A percentile compares a stretch with the other conserved stretches of the same genome.
phyloP scores from a whole-genome alignment of 2,888 invertebrate genomes.

The Anthrax anthrax region DNA sequence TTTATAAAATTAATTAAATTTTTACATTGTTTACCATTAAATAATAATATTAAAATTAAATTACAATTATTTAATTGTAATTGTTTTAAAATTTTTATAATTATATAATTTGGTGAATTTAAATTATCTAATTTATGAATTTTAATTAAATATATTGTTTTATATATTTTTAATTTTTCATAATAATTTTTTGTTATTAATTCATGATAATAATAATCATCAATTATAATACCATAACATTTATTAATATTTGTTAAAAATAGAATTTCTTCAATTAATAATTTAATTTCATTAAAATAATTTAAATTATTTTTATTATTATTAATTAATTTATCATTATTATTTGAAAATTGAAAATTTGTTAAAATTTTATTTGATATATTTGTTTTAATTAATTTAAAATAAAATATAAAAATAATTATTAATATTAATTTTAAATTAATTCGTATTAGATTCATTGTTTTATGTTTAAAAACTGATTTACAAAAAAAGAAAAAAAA shows the following conservation, averaged over 20 bases:
- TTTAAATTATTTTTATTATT: no score
- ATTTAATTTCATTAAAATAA: slow-evolving; percentile 16
- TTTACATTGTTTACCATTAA: slow-evolving; percentile 54
- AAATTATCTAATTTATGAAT: slow-evolving; percentile 51
- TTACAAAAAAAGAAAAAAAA: no score
- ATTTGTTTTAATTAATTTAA: no score
- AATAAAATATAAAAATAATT: no score
- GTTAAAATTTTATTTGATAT: no score
- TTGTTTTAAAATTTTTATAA: slow-evolving; percentile 39
- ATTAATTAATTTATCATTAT: no score
- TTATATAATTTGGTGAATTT: slow-evolving; percentile 42
- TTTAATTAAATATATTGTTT: slow-evolving; percentile 36
- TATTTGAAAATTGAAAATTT: no score
- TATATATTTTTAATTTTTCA: slow-evolving; percentile 10
- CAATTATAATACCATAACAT: slow-evolving; percentile 29
- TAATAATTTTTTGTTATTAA: slow-evolving; percentile 21
- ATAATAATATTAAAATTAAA: slow-evolving; percentile 51
- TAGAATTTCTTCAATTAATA: slow-evolving; percentile 17
- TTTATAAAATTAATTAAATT: slow-evolving; percentile 57
- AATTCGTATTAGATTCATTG: no score
- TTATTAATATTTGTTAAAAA: slow-evolving; percentile 18
- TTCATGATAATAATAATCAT: slow-evolving; percentile 19
- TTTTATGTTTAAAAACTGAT: no score
- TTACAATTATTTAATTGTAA: slow-evolving; percentile 39
- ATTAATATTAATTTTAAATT: no score